Conservation (phyloP, 92 coral and sea anemone genomes). For the Umimayanthus kanabou region DNA sequence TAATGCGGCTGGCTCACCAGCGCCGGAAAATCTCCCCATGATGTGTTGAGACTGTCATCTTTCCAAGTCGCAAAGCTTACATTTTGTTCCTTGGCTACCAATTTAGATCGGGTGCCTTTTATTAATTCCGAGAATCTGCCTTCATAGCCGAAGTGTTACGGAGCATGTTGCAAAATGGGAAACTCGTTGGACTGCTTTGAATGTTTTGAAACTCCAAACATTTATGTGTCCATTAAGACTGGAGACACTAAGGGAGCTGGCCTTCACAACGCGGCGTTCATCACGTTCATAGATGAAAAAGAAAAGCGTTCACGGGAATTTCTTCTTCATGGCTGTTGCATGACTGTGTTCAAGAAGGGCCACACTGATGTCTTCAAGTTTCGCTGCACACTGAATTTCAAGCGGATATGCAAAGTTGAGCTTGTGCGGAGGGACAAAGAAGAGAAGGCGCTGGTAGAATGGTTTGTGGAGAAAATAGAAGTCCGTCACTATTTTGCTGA, state of each 20-base stretch:
- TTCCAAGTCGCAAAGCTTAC: background rate
- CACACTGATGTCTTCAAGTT: constrained; percentile 90
- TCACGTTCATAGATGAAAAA: constrained; percentile 79
- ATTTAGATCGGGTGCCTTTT: background rate
- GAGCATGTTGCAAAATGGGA: constrained; percentile 71
- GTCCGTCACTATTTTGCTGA: constrained; percentile 71
- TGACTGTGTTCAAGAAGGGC: constrained; percentile 95
- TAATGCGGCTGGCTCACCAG: background rate
- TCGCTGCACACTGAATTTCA: constrained; percentile 55
- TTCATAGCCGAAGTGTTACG: background rate
- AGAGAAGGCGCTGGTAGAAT: constrained; percentile 77
- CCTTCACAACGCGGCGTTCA: constrained; percentile 79
- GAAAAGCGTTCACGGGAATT: constrained; percentile 78
- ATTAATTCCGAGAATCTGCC: background rate
- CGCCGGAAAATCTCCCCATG: background rate
- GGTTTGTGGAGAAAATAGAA: constrained; percentile 95
- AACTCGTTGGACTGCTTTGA: constrained; percentile 79
- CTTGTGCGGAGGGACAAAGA: constrained; percentile 78
- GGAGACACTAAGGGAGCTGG: constrained; percentile 95
- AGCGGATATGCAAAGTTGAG: constrained; percentile 72
- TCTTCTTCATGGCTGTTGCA: constrained; percentile 84
- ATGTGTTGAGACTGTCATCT: background rate
- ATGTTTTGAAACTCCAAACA: constrained; percentile 74
- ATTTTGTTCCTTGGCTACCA: background rate
- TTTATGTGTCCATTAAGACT: constrained; percentile 81